These are phyloP conservation scores for Anhinga rufa DNA, from an alignment of 2,113 vertebrate genomes.

Conservation along the genomic window DNA sequence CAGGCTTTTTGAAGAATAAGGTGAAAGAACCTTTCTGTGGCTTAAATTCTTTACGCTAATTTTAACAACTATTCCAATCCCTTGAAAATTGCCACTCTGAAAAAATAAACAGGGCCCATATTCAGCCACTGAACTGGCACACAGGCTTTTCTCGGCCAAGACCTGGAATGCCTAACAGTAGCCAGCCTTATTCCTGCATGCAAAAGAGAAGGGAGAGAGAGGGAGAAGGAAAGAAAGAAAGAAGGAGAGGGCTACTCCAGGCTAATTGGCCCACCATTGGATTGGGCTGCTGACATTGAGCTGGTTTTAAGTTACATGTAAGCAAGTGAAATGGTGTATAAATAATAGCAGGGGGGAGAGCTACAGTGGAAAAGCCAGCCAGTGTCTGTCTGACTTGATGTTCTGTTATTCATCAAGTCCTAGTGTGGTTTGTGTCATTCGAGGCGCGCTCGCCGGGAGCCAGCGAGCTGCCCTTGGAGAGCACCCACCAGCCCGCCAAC, in stretches of 20 bases:
- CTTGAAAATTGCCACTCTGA: constrained; percentile 61
- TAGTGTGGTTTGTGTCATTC: background rate
- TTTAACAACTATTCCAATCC: constrained; percentile 64
- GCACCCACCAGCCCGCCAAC: background rate
- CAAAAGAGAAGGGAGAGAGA: background rate
- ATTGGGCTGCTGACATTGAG: background rate
- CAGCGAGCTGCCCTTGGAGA: background rate
- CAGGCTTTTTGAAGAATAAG: constrained; percentile 61
- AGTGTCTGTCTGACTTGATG: constrained; percentile 15
- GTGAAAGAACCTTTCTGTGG: constrained; percentile 65
- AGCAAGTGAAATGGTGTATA: constrained; percentile 57
- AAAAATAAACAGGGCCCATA: constrained; percentile 70
- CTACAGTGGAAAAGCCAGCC: constrained; percentile 38
- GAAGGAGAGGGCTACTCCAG: background rate
- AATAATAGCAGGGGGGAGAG: constrained; percentile 30
- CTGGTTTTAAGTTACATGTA: constrained; percentile 63
- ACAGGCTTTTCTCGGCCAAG: background rate
- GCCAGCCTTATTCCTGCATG: background rate
- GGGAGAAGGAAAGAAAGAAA: background rate
- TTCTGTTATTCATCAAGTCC: constrained; percentile 43
- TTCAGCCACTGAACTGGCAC: constrained; percentile 37
- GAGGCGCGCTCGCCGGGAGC: background rate
- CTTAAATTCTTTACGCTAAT: constrained; percentile 62
- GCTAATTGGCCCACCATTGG: background rate
- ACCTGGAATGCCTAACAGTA: constrained; percentile 24